These are phyloP conservation scores for Oreortyx pictus DNA, from an alignment of 2,797 vertebrate genomes.

Conservation along the genomic window DNA sequence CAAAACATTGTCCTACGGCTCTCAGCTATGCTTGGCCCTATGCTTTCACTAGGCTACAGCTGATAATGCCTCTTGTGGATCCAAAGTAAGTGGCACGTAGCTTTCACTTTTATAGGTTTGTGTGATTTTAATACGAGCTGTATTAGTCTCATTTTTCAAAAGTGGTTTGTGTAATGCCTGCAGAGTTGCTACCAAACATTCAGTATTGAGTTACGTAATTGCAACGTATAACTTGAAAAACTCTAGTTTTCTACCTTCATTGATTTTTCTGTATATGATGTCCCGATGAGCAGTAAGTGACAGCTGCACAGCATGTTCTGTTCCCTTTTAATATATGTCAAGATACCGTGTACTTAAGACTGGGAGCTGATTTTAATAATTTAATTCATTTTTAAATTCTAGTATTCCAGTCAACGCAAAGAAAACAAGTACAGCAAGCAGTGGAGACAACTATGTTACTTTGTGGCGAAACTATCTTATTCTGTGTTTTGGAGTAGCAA, in stretches of 20 bases:
- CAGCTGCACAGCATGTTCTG: neutral
- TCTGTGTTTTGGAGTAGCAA: slow-evolving; percentile 97
- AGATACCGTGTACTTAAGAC: neutral
- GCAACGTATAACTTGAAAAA: neutral
- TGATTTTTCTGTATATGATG: neutral
- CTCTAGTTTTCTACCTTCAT: neutral
- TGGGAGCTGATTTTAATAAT: neutral
- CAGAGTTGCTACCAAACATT: neutral
- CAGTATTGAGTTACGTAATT: neutral
- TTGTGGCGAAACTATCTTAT: slow-evolving; percentile 99
- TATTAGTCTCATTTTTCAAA: neutral
- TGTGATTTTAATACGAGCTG: neutral
- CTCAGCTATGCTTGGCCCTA: slow-evolving; percentile 99
- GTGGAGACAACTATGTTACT: slow-evolving; percentile 92
- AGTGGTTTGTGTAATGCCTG: neutral
- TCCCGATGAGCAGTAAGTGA: neutral
- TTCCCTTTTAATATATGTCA: neutral
- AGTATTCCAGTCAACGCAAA: slow-evolving; percentile 98
- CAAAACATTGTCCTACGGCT: slow-evolving; percentile 94
- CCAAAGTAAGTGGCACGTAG: slow-evolving; percentile 87
- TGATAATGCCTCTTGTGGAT: slow-evolving; percentile 95
- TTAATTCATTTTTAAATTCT: slow-evolving; percentile 32
- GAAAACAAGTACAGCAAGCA: slow-evolving; percentile 92
- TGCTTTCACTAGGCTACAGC: slow-evolving; percentile 93
- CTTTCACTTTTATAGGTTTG: neutral